Conservation (phyloP, 2,797 vertebrate species). For the Caiman crocodilus region DNA sequence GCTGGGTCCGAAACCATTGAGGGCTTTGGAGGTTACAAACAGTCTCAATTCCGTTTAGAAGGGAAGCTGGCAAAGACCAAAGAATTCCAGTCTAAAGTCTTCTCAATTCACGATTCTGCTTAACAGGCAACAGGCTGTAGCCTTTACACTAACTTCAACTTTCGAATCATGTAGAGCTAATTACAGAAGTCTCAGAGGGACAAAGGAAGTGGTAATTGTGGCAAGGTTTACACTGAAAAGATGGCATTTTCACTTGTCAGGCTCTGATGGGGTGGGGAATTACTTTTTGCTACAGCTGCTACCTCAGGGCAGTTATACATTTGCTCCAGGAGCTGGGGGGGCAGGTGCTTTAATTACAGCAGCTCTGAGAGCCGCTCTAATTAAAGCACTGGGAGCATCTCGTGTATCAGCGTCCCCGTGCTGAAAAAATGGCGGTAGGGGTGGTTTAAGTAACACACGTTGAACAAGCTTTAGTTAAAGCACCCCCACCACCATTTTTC, state of each 20-base stretch:
- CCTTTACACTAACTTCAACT: neutral
- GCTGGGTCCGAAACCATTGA: neutral
- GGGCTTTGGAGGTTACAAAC: neutral
- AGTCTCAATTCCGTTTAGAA: neutral
- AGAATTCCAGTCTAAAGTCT: neutral
- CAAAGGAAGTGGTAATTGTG: neutral
- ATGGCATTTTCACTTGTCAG: neutral
- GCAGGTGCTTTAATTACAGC: no score
- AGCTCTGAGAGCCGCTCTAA: no score
- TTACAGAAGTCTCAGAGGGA: neutral
- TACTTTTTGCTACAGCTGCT: neutral
- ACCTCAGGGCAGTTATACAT: neutral
- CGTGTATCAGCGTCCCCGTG: no score
- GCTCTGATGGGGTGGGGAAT: neutral
- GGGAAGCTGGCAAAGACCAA: neutral
- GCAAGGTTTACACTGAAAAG: neutral
- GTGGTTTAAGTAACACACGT: no score
- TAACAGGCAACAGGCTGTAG: neutral
- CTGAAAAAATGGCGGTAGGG: no score
- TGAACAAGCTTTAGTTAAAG: no score
- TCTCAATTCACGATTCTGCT: neutral
- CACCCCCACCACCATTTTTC: no score
- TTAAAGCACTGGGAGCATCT: no score
- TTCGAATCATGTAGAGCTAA: neutral
- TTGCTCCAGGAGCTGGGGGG: no score